Evolutionary conservation across 35 echinoderm and acorn worm genomes (phyloP), one percentile per base, ranked within the genome.

Genomic region (Patiria miniata): DNA sequence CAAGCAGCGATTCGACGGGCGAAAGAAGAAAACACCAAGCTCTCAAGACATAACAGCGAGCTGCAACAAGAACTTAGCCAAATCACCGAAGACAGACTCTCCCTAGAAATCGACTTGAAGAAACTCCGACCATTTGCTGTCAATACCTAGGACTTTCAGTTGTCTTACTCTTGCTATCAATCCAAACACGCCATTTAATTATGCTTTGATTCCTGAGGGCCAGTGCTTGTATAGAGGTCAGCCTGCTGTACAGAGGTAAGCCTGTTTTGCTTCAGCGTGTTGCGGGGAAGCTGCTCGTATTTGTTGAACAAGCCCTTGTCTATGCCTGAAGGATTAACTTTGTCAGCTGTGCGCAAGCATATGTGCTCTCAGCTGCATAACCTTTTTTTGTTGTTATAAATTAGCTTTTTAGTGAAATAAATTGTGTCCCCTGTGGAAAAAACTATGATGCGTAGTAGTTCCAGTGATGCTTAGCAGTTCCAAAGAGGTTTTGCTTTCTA

Each of bases 51-150:
- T 29, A 99, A 94, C 87, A 93, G 68, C 52, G 96, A 99, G 78
- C 83, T 99, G 29, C 92, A 95, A 53, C 96, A 99, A 68, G 96
- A 99, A 77, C 86, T 99, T 16, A 87, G 81, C 77, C 78, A 94
- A 54, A 77, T 99, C 1, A 99, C 89, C 19, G 93, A 95, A 82
- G 93, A 99, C 23, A 57, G 96, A 39, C 81, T 95, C 32, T 86
- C 59, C 37, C 78, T 99, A 60, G 96, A 99, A 78, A 87, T 85
- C 1, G 89, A 94, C 53, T 61, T 99, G 22, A 78, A 99, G 77
- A 91, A 88, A 61, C 80, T 94, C 26, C 84, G 85, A 77, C 96
- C 96, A 39, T 99, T 99, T 90, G 77, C 86, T 51, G 34, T 44
- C 18, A 90, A 59, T 34, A 82, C 80, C 56, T 84, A 84, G 82